Evolutionary conservation across 1,140 invertebrate species (phyloP), one percentile per base, ranked within the genome.

Genomic region (Drosophila orena): DNA sequence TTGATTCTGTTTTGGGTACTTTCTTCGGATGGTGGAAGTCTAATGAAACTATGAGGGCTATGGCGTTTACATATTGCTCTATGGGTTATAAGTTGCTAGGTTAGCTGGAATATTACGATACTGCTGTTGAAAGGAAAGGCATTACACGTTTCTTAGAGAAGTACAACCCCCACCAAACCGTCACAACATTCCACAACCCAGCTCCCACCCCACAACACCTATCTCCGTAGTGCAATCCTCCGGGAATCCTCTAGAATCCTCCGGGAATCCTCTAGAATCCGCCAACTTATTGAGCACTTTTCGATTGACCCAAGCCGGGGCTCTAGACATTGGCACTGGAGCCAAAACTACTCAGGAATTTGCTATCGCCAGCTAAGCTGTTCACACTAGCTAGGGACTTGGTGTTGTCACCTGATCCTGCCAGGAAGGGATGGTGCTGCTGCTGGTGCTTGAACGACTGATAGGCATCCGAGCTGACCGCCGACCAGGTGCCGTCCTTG

Each of bases 401-500:
- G 53, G 77, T 70, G 57, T 64, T 68, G 69, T 88, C 84, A 88
- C 84, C 84, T 88, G 84, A 59, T 12, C 74, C 70, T 46, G 70
- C 70, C 44, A 73, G 76, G 54, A 83, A 88, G 15, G 79, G 76
- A 22, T 77, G 83, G 35, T 86, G 71, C 43, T 85, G 79, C 49
- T 79, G 76, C 27, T 85, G 68, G 7, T 71, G 90, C 75, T 86
- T 90, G 42, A 76, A 91, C 34, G 47, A 78, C 55, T 92, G 91
- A 71, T 92, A 92, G 35, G 91, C 77, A 57, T 92, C 90, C 49
- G 90, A 91, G 54, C 85, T 91, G 30, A 92, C 91, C 0, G 91
- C 89, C 1, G 91, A 92, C 90, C 91, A 92, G 24, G 90, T 83
- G 53, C 91, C 91, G 40, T 92, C 91, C 71, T 92, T 92, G 58